These are phyloP conservation scores for Apotomis turbidana DNA, from an alignment of 2,888 invertebrate genomes.

Conservation along the genomic window DNA sequence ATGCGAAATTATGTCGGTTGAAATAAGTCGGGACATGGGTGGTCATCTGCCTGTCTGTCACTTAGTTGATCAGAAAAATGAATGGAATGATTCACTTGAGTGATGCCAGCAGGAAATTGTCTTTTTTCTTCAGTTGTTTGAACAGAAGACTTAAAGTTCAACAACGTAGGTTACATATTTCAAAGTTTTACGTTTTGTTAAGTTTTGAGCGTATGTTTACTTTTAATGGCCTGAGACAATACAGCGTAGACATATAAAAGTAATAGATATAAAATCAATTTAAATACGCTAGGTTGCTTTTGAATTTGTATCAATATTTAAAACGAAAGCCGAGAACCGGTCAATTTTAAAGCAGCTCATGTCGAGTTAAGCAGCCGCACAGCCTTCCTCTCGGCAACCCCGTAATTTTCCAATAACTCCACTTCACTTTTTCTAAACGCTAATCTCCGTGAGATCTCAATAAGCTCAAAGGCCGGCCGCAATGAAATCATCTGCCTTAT, in stretches of 20 bases:
- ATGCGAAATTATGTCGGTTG: constrained; percentile 42
- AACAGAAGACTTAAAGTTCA: background rate
- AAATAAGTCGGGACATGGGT: constrained; percentile 27
- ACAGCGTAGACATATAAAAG: too few relatives aligned
- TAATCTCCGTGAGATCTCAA: constrained; percentile 80
- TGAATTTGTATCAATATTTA: background rate
- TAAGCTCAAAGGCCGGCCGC: constrained; percentile 70
- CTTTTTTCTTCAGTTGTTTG: background rate
- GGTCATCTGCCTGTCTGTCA: constrained; percentile 28
- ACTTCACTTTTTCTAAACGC: constrained; percentile 72
- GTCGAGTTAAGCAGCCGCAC: constrained; percentile 21
- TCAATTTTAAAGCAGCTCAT: constrained; percentile 1
- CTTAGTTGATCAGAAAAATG: constrained; percentile 13
- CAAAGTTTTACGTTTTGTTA: too few relatives aligned
- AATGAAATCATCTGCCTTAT: constrained; percentile 67
- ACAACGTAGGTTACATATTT: too few relatives aligned
- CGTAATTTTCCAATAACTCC: constrained; percentile 78
- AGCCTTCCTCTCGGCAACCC: constrained; percentile 59
- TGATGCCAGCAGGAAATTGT: constrained; percentile 4
- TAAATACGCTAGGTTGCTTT: too few relatives aligned
- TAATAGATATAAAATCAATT: too few relatives aligned
- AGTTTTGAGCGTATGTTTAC: too few relatives aligned
- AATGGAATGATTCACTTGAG: background rate
- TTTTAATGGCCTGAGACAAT: too few relatives aligned
- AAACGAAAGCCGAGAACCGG: background rate